Evolutionary conservation across 1,140 invertebrate genomes (phyloP), one percentile per base, ranked within the genome.

Genomic region (Leptoteleia sp.): DNA sequence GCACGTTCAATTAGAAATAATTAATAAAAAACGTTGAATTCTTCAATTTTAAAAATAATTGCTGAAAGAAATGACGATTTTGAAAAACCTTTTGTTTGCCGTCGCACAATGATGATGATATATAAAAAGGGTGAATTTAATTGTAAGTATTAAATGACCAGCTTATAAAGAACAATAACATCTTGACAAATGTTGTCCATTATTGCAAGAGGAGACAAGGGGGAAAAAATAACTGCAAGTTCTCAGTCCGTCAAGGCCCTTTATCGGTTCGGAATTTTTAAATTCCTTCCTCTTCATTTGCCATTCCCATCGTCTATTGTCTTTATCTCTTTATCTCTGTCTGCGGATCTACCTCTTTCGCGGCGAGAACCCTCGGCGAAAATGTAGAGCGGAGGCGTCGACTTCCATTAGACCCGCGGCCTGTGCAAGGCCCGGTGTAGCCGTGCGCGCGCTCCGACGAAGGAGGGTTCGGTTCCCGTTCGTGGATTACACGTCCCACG

Each of bases 331-430:
- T 48, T 57, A 64, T 70, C 65, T 70, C 31, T 55, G 55, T 64
- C 57, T 62, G 37, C 11, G 16, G 33, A 59, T 70, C 38, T 59
- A 50, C 57, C 62, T 68, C 37, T 62, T 70, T 76, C 65, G 35
- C 17, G 61, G 22, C 40, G 52, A 11, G 71, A 76, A 76, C 70
- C 71, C 77, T 81, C 68, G 59, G 48, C 75, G 55, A 65, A 78
- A 81, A 81, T 81, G 59, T 72, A 52, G 73, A 80, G 64, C 73
- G 75, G 62, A 77, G 67, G 73, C 79, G 64, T 77, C 79, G 62
- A 64, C 73, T 80, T 80, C 73, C 55, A 77, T 80, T 72, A 76
- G 57, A 73, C 77, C 68, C 47, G 68, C 70, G 76, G 64, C 62
- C 64, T 68, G 40, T 68, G 52, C 37, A 15, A 45, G 43, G 15